A percentile compares a stretch with the other conserved stretches of the same genome.
Conservation (phyloP, 2,888 invertebrate species). For the Balanococcus diminutus region DNA sequence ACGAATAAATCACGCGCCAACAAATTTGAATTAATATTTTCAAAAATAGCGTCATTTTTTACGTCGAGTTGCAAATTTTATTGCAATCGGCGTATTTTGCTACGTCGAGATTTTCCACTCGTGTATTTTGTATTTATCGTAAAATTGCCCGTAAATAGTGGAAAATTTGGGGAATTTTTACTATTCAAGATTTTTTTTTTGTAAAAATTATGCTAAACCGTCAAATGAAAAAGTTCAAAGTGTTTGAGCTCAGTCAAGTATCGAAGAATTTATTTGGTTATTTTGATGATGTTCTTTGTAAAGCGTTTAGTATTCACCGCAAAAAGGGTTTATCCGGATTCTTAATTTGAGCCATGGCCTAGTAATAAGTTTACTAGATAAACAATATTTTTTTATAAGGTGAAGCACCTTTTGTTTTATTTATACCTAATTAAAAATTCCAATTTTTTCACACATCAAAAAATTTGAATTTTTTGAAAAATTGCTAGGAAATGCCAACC, state of each 20-base stretch:
- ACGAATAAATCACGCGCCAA: neutral
- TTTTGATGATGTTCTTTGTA: neutral
- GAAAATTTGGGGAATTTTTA: neutral
- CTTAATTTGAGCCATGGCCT: neutral
- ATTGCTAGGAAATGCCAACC: too few species aligned
- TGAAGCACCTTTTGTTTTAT: neutral
- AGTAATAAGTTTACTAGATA: neutral
- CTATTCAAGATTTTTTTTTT: neutral
- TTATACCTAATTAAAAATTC: neutral
- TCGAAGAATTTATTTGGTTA: neutral
- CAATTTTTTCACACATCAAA: too few species aligned
- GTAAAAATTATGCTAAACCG: neutral
- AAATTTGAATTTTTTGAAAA: too few species aligned
- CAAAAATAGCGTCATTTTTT: neutral
- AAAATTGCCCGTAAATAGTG: neutral
- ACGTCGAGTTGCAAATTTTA: neutral
- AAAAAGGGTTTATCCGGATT: neutral
- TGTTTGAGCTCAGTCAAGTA: neutral
- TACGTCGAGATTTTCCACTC: neutral
- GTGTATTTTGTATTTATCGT: neutral
- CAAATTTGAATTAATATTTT: conserved; percentile 16
- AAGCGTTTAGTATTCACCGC: neutral
- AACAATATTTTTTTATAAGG: neutral
- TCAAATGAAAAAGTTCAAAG: neutral
- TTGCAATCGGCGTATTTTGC: neutral